These are phyloP conservation scores for Enteromius viviparus DNA, from an alignment of 2,797 vertebrate genomes.

Conservation along the genomic window DNA sequence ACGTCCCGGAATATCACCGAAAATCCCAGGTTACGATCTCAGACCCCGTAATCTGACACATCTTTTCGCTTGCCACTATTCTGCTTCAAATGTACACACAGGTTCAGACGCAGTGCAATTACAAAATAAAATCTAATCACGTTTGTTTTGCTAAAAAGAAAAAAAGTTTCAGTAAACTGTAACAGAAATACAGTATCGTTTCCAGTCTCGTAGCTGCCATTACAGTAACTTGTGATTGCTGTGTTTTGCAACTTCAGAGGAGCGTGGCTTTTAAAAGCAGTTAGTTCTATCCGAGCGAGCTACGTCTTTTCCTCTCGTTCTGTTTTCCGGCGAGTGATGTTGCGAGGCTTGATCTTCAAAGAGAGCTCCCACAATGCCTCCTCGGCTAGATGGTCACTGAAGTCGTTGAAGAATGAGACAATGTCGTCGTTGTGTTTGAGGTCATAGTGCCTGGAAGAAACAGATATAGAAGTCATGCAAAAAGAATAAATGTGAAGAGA, in stretches of 20 bases:
- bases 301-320: slow-evolving; percentile 97
- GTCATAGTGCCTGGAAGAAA: slow-evolving; percentile 88
- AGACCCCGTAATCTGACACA: slow-evolving; percentile 12
- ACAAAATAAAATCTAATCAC: slow-evolving; percentile 27
- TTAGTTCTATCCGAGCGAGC: slow-evolving; percentile 44
- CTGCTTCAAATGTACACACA: slow-evolving; percentile 18
- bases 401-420: slow-evolving; percentile 97
- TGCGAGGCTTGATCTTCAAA: slow-evolving; percentile 97
- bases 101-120: slow-evolving; percentile 48
- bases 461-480: background rate
- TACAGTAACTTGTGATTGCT: slow-evolving; percentile 51
- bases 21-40: slow-evolving; percentile 13
- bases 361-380: slow-evolving; percentile 98
- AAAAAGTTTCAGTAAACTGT: slow-evolving; percentile 59
- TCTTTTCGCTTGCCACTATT: slow-evolving; percentile 34
- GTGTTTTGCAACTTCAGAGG: slow-evolving; percentile 20
- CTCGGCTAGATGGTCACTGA: slow-evolving; percentile 97
- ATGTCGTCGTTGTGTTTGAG: slow-evolving; percentile 96
- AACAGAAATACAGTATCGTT: slow-evolving; percentile 46
- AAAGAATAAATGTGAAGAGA: background rate
- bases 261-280: slow-evolving; percentile 2
- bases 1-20: background rate
- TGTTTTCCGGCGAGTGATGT: slow-evolving; percentile 90
- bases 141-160: background rate
- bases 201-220: slow-evolving; percentile 63